Evolutionary conservation across 2,888 invertebrate genomes (phyloP).

Genomic region (Malthinus seriepunctatus): DNA sequence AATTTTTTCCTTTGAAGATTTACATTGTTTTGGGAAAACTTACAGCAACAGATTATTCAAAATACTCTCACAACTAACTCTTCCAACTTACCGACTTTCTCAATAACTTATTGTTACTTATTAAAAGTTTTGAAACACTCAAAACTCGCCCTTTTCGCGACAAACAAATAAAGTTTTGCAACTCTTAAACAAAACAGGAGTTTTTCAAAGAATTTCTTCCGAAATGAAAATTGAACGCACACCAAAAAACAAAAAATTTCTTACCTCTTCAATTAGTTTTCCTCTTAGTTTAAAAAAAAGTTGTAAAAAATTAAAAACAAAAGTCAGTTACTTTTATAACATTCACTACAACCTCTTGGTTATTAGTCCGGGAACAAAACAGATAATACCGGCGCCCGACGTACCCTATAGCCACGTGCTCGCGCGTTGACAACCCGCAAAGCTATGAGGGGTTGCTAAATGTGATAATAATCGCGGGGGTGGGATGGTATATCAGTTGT

Average conservation of each 20-base stretch:
- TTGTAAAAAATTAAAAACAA: constrained; percentile 2
- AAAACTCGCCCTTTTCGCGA: not conserved
- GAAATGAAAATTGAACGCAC: not conserved
- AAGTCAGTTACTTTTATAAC: not conserved
- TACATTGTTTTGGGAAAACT: too few species aligned
- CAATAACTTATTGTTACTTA: too few species aligned
- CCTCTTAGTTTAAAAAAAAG: not conserved
- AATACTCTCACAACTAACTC: not conserved
- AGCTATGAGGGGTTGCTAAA: constrained; percentile 51
- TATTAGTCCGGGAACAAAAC: constrained; percentile 26
- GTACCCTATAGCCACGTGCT: constrained; percentile 46
- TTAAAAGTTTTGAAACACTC: not conserved
- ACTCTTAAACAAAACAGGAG: not conserved
- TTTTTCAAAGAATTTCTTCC: not conserved
- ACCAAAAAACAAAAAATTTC: constrained; percentile 1
- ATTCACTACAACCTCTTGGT: constrained; percentile 7
- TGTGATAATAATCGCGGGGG: constrained; percentile 50
- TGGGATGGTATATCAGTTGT: constrained; percentile 35
- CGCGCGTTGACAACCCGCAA: constrained; percentile 47
- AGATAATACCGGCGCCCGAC: constrained; percentile 22
- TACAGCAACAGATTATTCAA: not conserved
- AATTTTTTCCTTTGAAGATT: not conserved
- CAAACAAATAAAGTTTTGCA: not conserved
- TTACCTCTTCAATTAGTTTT: not conserved
- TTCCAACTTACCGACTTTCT: not conserved